phyloP scores from a whole-genome alignment of 2,113 vertebrate genomes.

The Ctenomys sociabilis region DNA sequence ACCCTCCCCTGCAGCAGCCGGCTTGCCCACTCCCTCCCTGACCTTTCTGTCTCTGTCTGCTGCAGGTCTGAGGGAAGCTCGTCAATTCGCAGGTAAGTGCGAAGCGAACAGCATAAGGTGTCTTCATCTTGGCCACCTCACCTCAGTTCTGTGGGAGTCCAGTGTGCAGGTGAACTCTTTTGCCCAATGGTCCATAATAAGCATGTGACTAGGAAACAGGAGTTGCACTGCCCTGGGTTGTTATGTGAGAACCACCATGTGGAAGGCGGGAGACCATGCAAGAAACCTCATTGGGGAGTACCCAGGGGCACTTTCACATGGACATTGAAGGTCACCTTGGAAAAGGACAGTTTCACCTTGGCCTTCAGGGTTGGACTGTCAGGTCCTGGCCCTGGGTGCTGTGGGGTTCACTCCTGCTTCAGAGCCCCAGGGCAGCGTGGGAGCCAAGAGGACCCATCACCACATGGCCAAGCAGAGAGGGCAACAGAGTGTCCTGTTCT shows the following conservation, averaged over 20 bases:
- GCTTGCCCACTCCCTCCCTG: neutral
- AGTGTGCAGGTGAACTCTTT: neutral
- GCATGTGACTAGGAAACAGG: neutral
- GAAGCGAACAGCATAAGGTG: neutral
- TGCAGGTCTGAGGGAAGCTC: neutral
- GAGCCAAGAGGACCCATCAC: neutral
- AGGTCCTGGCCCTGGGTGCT: neutral
- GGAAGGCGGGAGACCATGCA: too few relatives aligned
- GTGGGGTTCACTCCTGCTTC: neutral
- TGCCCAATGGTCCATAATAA: neutral
- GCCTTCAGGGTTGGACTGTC: neutral
- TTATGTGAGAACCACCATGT: neutral
- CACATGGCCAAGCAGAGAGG: neutral
- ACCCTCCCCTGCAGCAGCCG: neutral
- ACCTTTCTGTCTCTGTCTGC: neutral
- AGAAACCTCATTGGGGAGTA: neutral
- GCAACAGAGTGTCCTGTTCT: neutral
- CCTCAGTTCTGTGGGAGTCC: neutral
- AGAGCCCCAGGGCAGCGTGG: neutral
- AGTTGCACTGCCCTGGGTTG: too few relatives aligned
- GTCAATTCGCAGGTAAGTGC: neutral
- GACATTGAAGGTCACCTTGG: accelerated
- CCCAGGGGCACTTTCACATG: too few relatives aligned
- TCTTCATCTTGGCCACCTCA: neutral
- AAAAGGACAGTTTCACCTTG: neutral